A percentile compares a stretch with the other conserved stretches of the same genome.
These are phyloP conservation scores for Sebastolobus alascanus DNA, from an alignment of 2,797 vertebrate species.

Conservation along the genomic window DNA sequence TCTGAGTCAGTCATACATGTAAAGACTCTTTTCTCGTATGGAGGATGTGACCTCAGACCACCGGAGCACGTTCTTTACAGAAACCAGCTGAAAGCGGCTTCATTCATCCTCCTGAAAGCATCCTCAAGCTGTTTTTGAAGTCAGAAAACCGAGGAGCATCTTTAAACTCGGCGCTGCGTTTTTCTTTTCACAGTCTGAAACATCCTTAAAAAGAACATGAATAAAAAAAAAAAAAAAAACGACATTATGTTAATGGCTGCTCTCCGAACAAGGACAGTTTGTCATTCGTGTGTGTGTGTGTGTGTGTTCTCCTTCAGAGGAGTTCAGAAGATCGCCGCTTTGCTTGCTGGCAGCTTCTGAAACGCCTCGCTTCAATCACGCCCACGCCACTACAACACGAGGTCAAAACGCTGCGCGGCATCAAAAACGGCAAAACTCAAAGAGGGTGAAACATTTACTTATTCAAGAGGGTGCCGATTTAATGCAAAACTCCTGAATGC, in stretches of 20 bases:
- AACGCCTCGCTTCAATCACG: conserved; percentile 8
- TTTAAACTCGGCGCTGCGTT: not conserved
- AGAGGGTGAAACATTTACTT: conserved; percentile 54
- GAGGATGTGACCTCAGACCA: conserved; percentile 8
- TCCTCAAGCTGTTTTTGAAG: conserved; percentile 4
- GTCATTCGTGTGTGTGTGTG: not conserved
- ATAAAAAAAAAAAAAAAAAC: conserved; percentile 9
- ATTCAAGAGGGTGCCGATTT: conserved; percentile 61
- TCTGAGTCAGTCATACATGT: not conserved
- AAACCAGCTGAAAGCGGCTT: conserved; percentile 2
- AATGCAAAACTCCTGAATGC: conserved; percentile 49
- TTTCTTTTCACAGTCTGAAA: not conserved
- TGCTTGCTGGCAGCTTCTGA: conserved; percentile 19
- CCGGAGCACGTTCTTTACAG: not conserved
- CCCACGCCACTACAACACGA: conserved; percentile 27
- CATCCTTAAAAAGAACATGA: conserved; percentile 32
- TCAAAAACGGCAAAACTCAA: conserved; percentile 49
- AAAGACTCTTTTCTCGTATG: not conserved
- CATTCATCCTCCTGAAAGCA: conserved; percentile 11
- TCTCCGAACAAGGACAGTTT: conserved; percentile 19
- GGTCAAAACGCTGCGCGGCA: conserved; percentile 36
- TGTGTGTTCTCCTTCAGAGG: not conserved
- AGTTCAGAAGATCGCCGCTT: conserved; percentile 28
- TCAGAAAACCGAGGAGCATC: not conserved
- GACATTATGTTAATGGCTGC: conserved; percentile 33